Conservation (phyloP, 2,888 invertebrate species). For the Muschampia plurimacula region DNA sequence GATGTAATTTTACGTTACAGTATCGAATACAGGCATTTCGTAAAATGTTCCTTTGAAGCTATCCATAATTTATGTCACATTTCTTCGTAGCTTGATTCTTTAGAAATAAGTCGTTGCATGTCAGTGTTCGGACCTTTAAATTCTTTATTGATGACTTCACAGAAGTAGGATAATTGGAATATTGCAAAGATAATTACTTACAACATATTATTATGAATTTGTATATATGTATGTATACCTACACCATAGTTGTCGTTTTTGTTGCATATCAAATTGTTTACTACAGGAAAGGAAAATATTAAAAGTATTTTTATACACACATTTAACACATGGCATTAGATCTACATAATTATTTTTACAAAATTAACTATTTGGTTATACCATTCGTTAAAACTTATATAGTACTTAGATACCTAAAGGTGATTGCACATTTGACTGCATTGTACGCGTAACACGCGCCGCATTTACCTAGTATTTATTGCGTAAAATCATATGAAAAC, state of each 20-base stretch:
- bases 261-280: not conserved
- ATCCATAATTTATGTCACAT: slow-evolving; percentile 43
- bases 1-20: slow-evolving; percentile 47
- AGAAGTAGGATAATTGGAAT: not conserved
- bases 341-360: too few relatives aligned
- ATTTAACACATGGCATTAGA: too few relatives aligned
- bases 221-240: too few relatives aligned
- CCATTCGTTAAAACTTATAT: not conserved
- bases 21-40: slow-evolving; percentile 56
- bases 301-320: too few relatives aligned
- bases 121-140: not conserved
- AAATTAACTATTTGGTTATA: too few relatives aligned
- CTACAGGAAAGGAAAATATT: not conserved
- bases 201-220: not conserved
- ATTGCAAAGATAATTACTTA: not conserved
- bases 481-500: too few relatives aligned
- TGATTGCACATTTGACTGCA: too few relatives aligned
- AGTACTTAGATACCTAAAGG: too few relatives aligned
- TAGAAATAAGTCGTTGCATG: not conserved
- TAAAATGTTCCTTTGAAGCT: slow-evolving; percentile 72
- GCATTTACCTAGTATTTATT: too few relatives aligned
- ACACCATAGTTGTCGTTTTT: too few relatives aligned
- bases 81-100: not conserved
- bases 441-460: too few relatives aligned
- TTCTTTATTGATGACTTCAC: not conserved